Evolutionary conservation across 2,888 invertebrate genomes (phyloP).

Genomic region (Timandra comae): DNA sequence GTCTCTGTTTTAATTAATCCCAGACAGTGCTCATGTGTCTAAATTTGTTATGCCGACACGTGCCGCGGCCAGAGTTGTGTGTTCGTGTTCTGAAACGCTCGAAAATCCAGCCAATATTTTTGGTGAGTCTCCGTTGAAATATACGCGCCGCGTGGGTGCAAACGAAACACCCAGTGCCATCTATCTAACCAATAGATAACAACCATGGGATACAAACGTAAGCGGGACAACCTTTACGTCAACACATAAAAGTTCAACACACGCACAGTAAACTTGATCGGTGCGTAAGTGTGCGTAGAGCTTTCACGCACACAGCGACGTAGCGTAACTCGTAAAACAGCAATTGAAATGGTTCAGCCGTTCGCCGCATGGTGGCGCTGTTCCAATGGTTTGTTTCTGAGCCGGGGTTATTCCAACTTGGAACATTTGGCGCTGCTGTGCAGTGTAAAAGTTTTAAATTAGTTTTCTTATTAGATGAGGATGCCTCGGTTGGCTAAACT

Average conservation of each 20-base stretch:
- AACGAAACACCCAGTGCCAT: slow-evolving; percentile 61
- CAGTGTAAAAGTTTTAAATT: slow-evolving; percentile 43
- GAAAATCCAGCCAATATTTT: slow-evolving; percentile 40
- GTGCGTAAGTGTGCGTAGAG: slow-evolving; percentile 56
- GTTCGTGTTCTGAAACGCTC: slow-evolving; percentile 50
- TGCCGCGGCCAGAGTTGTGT: slow-evolving; percentile 41
- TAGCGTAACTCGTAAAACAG: slow-evolving; percentile 47
- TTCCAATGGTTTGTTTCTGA: slow-evolving; percentile 47
- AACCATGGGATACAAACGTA: slow-evolving; percentile 41
- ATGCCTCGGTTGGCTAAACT: slow-evolving; percentile 29
- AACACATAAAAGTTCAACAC: slow-evolving; percentile 52
- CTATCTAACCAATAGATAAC: slow-evolving; percentile 59
- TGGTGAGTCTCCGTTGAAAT: slow-evolving; percentile 45
- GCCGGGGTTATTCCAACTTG: slow-evolving; percentile 32
- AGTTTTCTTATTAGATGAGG: slow-evolving; percentile 48
- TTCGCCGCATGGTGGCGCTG: slow-evolving; percentile 71
- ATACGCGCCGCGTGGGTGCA: slow-evolving; percentile 15
- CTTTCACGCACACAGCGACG: slow-evolving; percentile 51
- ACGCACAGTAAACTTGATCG: slow-evolving; percentile 51
- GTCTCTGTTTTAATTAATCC: slow-evolving; percentile 68
- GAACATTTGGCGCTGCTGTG: slow-evolving; percentile 56
- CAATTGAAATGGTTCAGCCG: slow-evolving; percentile 71
- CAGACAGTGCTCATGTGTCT: slow-evolving; percentile 52
- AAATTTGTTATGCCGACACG: slow-evolving; percentile 50
- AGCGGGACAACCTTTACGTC: slow-evolving; percentile 38